Base-by-base conservation (phyloP, 2,888 invertebrate genomes). In the Operophtera brumata region DNA sequence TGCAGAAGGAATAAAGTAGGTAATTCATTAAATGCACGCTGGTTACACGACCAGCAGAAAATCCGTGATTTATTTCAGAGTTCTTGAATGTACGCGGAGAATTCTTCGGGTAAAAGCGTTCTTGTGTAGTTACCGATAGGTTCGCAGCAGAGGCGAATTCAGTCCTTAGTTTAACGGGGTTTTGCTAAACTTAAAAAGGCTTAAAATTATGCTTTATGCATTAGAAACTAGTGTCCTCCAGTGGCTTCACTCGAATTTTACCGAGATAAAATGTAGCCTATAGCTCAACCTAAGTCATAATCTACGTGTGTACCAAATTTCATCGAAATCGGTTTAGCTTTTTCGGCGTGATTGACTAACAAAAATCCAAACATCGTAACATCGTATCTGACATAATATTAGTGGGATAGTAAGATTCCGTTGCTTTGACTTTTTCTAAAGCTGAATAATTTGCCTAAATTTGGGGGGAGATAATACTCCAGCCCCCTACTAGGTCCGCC, bases 1-100 rank as follows among this genome's bases (percentile, higher is more conserved):
- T 50, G 37, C 47, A 46, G 26, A 45, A 41, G 13, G 28, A 37
- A 47, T 42, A 50, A 55, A 50, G 42, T 55, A 51, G 57, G 61
- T 57, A 37, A 54, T 55, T 57, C 52, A 55, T 56, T 56, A 56
- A 46, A 44, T 53, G 55, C 53, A 55, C 48, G 40, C 34, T 47
- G 44, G 49, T 47, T 37, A 57, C 47, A 40, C 43, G 49, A 44
- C 40, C 46, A 47, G 41, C 32, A 44, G 42, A 51, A 59, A 51
- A 46, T 43, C 39, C 44, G 11, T 52, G 45, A 54, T 59, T 52
- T 52, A 54, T 53, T 47, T 44, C 2, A 13, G 35, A 44, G 40
- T 42, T 50, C 34, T 45, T 41, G 32, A 46, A 57, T 42, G 42
- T 52, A 43, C 46, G 48, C 42, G 37, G 32, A 37, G 14, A 49